A percentile compares a stretch with the other conserved stretches of the same genome.
Evolutionary conservation across 2,797 vertebrate species (phyloP).

Genomic region (Tapera naevia): DNA sequence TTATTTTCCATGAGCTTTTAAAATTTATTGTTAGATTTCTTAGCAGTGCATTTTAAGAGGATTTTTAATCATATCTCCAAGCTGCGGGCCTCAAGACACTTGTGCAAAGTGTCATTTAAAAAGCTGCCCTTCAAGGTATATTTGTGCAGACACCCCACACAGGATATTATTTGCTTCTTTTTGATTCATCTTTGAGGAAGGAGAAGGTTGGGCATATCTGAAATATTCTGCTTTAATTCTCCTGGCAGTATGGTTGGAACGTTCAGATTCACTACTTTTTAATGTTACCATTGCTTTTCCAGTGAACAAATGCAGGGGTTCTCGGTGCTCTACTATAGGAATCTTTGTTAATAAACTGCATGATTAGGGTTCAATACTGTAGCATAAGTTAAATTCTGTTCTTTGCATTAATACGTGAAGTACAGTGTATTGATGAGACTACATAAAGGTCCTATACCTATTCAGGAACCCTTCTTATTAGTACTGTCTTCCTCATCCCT

Average conservation of each 20-base stretch:
- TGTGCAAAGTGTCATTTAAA: background rate
- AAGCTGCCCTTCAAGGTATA: background rate
- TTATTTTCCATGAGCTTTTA: background rate
- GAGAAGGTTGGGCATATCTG: background rate
- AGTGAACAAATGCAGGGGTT: background rate
- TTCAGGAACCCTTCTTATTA: background rate
- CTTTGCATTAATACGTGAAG: background rate
- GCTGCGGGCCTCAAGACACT: background rate
- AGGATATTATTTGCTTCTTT: background rate
- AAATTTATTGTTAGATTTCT: background rate
- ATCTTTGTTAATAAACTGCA: background rate
- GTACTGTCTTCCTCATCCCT: background rate
- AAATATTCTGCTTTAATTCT: background rate
- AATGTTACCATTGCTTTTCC: background rate
- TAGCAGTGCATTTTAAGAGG: background rate
- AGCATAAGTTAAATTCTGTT: background rate
- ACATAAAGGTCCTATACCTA: background rate
- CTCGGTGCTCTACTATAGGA: background rate
- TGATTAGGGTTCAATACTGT: background rate
- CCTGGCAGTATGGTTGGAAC: too few relatives aligned
- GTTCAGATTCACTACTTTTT: background rate
- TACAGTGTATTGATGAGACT: background rate
- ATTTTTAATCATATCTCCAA: background rate
- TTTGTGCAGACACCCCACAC: background rate
- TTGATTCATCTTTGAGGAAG: background rate